Evolutionary conservation across 1,140 invertebrate genomes (phyloP).

Genomic region (Teleogryllus occipitalis): DNA sequence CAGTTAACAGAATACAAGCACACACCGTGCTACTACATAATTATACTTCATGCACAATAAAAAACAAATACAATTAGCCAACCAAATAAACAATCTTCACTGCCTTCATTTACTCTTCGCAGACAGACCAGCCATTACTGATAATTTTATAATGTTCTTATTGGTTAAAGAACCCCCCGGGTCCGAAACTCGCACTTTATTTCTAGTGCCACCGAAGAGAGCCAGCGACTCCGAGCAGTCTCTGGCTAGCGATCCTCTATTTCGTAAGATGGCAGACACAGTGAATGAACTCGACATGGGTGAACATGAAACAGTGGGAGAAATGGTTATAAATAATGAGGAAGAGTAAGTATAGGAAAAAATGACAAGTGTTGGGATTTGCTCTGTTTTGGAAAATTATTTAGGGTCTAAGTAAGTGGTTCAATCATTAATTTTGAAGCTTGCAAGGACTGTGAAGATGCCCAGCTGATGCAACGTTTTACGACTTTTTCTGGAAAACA

Average conservation of each 20-base stretch:
- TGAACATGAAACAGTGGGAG: background rate
- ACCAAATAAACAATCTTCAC: slow-evolving; percentile 2
- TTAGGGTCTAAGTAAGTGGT: background rate
- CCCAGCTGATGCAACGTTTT: background rate
- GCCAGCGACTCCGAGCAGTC: background rate
- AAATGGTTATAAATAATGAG: background rate
- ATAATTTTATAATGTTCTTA: background rate
- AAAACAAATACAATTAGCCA: background rate
- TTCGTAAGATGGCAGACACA: background rate
- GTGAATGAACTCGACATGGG: slow-evolving; percentile 4
- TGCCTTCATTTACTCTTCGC: background rate
- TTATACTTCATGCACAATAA: background rate
- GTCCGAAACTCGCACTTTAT: background rate
- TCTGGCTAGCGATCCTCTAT: background rate
- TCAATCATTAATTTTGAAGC: background rate
- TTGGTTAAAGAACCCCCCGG: background rate
- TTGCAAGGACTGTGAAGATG: background rate
- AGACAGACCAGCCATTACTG: slow-evolving; percentile 5
- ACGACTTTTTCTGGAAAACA: too few species aligned
- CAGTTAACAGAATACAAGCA: background rate
- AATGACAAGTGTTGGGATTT: too few species aligned
- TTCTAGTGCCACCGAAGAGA: background rate
- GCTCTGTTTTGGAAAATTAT: background rate
- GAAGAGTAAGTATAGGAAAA: slow-evolving; percentile 8
- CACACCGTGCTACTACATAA: background rate